A percentile compares a stretch with the other conserved stretches of the same genome.
phyloP scores from a whole-genome alignment of 2,888 invertebrate species.

The Lottia scabra region DNA sequence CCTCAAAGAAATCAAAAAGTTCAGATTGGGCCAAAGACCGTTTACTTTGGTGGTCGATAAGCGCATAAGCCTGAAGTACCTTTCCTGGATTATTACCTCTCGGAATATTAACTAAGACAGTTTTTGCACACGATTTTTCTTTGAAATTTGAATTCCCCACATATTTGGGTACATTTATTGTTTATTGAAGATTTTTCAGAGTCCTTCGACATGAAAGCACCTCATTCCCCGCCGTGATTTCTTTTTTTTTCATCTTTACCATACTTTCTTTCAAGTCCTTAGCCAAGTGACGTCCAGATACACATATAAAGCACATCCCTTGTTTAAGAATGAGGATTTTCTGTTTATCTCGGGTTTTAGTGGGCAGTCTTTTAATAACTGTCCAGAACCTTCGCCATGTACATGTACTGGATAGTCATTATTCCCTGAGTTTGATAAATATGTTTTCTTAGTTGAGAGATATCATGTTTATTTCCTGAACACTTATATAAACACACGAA shows the following conservation, averaged over 20 bases:
- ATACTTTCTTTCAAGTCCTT: background rate
- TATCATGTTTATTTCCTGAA: too few species aligned
- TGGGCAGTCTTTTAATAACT: background rate
- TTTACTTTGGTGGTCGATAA: conserved; percentile 32
- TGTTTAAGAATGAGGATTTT: conserved; percentile 6
- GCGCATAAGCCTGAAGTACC: conserved; percentile 14
- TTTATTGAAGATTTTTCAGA: too few species aligned
- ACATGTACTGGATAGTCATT: background rate
- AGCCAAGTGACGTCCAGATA: conserved; percentile 13
- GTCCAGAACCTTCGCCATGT: background rate
- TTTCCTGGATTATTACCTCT: conserved; percentile 9
- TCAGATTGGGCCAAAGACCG: too few species aligned
- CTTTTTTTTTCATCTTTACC: background rate
- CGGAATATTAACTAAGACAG: conserved; percentile 18
- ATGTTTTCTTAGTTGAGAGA: too few species aligned
- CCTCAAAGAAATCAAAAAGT: too few species aligned
- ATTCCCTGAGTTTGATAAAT: background rate
- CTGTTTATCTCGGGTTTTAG: background rate
- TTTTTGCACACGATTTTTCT: conserved; percentile 27
- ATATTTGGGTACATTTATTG: conserved; percentile 19
- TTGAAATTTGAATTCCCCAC: too few species aligned
- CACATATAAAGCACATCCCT: conserved; percentile 12
- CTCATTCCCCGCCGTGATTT: conserved; percentile 22
- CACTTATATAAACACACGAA: conserved; percentile 16
- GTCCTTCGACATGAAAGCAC: background rate